Percentiles rank a stretch among this genome's conserved stretches.
Conservation (phyloP, 2,113 vertebrate species). For the Numenius arquata region DNA sequence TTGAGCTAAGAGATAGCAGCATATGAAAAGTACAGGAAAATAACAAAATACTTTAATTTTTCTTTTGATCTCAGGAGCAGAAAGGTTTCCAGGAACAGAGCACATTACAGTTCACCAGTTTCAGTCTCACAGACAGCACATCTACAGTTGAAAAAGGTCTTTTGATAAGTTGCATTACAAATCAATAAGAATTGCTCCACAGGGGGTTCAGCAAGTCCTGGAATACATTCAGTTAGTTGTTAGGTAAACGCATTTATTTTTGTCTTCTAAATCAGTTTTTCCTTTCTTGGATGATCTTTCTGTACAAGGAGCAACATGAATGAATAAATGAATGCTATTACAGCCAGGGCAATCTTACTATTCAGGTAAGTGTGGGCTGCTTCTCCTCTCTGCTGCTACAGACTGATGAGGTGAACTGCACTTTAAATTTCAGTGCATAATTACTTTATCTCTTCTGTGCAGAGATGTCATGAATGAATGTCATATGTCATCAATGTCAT, state of each 20-base stretch:
- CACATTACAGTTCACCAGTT: background rate
- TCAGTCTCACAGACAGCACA: background rate
- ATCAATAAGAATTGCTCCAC: conserved; percentile 3
- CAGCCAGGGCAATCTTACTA: background rate
- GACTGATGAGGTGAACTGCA: background rate
- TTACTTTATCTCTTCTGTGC: background rate
- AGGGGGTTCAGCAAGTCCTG: background rate
- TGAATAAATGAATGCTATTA: background rate
- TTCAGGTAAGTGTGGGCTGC: background rate
- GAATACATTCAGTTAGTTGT: background rate
- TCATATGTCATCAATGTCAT: too few species aligned
- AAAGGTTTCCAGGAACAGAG: background rate
- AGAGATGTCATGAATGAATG: too few species aligned
- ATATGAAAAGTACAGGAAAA: conserved; percentile 2
- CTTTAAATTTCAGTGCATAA: background rate
- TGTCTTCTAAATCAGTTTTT: background rate
- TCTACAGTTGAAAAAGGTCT: background rate
- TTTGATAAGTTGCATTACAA: background rate
- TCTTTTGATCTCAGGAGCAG: conserved; percentile 18
- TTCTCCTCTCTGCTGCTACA: background rate
- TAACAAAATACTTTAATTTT: background rate
- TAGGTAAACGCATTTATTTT: background rate
- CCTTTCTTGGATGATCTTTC: background rate
- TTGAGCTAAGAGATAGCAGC: background rate
- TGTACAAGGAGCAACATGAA: background rate